These are phyloP conservation scores for Boulengeromyrus knoepffleri DNA, from an alignment of 2,113 vertebrate species.

Conservation along the genomic window DNA sequence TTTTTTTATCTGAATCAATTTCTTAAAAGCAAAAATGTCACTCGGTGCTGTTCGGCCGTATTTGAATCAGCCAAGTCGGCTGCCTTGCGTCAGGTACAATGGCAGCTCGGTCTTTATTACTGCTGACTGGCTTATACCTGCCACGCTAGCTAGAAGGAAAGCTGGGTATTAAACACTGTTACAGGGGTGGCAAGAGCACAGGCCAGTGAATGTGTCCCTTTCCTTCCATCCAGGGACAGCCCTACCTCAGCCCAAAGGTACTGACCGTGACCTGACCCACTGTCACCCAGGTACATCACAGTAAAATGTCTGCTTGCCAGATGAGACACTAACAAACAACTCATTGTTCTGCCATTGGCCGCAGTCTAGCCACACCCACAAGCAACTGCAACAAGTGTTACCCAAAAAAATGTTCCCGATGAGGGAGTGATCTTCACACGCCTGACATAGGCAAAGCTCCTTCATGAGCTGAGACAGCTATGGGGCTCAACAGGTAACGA, in stretches of 20 bases:
- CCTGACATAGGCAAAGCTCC: neutral
- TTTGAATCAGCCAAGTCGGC: neutral
- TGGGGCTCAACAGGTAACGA: neutral
- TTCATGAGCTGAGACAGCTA: neutral
- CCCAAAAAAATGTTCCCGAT: neutral
- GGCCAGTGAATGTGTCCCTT: neutral
- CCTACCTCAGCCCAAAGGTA: neutral
- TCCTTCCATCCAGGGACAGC: neutral
- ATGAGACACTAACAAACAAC: neutral
- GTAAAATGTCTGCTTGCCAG: neutral
- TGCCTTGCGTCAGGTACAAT: neutral
- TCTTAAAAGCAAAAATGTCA: neutral
- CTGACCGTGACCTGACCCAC: constrained; percentile 25
- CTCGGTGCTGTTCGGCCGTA: neutral
- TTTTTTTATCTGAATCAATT: neutral
- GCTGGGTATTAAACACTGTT: neutral
- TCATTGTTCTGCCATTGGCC: neutral
- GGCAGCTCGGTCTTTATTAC: neutral
- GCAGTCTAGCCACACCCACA: neutral
- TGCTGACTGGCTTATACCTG: neutral
- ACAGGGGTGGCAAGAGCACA: neutral
- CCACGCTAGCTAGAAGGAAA: neutral
- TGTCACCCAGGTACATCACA: neutral
- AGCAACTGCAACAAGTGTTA: neutral
- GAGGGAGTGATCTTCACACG: neutral